Conservation (phyloP, 1,140 invertebrate species). For the Oscheius sp. region DNA sequence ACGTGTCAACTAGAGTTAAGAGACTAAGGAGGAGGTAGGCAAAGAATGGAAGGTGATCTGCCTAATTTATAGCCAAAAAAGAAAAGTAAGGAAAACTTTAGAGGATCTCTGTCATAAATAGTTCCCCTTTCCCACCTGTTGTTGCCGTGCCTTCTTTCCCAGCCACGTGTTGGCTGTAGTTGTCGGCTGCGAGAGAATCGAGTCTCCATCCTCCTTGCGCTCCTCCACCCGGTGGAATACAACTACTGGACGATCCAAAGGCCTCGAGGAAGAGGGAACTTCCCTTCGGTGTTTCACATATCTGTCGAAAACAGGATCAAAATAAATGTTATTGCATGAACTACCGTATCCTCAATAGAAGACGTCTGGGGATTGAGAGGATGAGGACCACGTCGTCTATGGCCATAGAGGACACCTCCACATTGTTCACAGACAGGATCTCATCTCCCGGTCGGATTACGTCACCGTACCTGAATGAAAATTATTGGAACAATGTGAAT, state of each 20-base stretch:
- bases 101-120: no score
- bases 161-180: conserved; percentile 56
- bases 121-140: conserved; percentile 41
- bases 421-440: conserved; percentile 93
- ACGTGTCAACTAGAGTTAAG: no score
- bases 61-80: background rate
- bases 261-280: conserved; percentile 18
- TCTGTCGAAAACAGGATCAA: conserved; percentile 3
- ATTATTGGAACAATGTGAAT: no score
- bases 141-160: conserved; percentile 53
- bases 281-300: conserved; percentile 29
- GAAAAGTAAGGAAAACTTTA: no score
- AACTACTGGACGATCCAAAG: conserved; percentile 46
- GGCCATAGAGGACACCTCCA: conserved; percentile 93
- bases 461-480: conserved; percentile 73
- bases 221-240: conserved; percentile 49
- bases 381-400: conserved; percentile 96
- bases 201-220: conserved; percentile 10
- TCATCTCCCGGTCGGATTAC: conserved; percentile 98
- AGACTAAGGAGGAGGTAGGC: no score
- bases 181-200: conserved; percentile 43
- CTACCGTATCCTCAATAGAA: conserved; percentile 70
- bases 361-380: conserved; percentile 93
- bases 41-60: no score
- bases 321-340: background rate